Conservation (phyloP, 2,888 invertebrate species). For the Cephus sareptanus region DNA sequence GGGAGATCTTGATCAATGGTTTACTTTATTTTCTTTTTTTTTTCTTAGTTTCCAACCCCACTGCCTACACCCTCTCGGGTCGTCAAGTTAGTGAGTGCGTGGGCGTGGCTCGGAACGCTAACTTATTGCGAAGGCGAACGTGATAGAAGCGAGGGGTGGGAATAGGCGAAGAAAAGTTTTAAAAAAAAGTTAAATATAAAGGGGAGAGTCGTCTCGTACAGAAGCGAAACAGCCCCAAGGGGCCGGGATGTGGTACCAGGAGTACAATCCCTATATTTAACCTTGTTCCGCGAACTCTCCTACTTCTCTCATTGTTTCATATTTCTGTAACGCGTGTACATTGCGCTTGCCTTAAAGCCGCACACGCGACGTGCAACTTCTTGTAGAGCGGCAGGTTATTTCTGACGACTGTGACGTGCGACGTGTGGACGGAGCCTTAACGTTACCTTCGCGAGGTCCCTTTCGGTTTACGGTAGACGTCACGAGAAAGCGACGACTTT, state of each 20-base stretch:
- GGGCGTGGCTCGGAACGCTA: background rate
- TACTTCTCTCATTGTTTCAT: conserved; percentile 6
- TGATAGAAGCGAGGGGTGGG: background rate
- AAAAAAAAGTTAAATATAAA: background rate
- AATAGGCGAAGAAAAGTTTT: background rate
- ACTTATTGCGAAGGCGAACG: background rate
- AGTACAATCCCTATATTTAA: conserved; percentile 1
- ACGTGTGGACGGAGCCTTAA: background rate
- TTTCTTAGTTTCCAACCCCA: background rate
- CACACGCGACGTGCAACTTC: background rate
- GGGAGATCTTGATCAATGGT: background rate
- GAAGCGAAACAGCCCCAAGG: background rate
- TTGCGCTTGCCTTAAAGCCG: background rate
- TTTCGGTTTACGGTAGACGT: background rate
- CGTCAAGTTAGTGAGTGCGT: background rate
- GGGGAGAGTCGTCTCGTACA: background rate
- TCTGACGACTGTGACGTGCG: background rate
- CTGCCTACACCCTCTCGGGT: background rate
- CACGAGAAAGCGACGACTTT: background rate
- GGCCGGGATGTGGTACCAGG: background rate
- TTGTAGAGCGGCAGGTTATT: background rate
- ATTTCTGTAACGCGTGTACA: background rate
- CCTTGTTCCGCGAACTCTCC: background rate
- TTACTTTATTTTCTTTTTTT: background rate
- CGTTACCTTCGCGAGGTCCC: background rate